Base-by-base conservation (phyloP, 92 coral and sea anemone genomes). In the Palythoa grandiflora region DNA sequence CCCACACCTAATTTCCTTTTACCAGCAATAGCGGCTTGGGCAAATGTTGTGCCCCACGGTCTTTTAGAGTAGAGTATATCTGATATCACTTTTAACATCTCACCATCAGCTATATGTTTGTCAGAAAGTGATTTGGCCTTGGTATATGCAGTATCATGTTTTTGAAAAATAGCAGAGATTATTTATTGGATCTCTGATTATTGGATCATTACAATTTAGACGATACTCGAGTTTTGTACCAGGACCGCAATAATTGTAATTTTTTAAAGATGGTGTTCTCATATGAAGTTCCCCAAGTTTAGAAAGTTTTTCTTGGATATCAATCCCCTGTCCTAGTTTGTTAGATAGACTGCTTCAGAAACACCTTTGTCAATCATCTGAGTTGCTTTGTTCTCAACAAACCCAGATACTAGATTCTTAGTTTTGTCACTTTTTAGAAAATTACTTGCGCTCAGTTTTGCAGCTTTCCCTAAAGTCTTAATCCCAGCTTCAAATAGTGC, bases 171-270 rank as follows among this genome's bases (percentile, higher is more conserved):
- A 16, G 70, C 70, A 63, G 16, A 16, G 70, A 63, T 63, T 63
- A 63, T 63, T 63, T 3, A 63, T 63, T 1, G 28, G 70, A 16
- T 63, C 70, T 63, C 70, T 63, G 5, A 63, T 63, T 63, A 0
- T 63, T 63, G 70, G 71, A 16, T 65, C 71, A 20, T 65, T 65
- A 65, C 71, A 19, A 16, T 65, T 16, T 16, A 65, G 35, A 16
- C 71, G 71, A 63, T 86, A 11, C 4, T 28, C 3, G 35, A 66
- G 77, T 38, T 55, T 73, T 0, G 80, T 73, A 1, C 88, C 88
- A 0, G 88, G 79, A 8, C 88, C 88, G 35, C 88, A 71, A 10
- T 84, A 84, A 84, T 84, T 84, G 13, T 72, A 85, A 15, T 85
- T 85, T 73, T 52, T 85, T 0, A 35, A 35, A 9, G 60, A 14